Percentiles rank a stretch among this genome's conserved stretches.
Conservation (phyloP, 2,888 invertebrate genomes). For the Cecidostiba fungosa region DNA sequence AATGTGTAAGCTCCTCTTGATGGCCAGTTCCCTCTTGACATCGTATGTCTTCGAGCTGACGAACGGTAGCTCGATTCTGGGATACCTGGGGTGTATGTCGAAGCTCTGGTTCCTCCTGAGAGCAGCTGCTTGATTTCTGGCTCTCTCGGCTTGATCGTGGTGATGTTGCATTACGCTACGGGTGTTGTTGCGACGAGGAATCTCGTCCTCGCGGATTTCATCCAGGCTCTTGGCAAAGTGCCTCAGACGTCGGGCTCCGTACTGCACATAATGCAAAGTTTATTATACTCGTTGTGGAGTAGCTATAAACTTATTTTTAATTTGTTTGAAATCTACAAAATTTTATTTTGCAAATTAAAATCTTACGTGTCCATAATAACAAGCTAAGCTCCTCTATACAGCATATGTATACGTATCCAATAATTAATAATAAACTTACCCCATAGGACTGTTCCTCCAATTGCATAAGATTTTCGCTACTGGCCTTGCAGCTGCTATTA, state of each 20-base stretch:
- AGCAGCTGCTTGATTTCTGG: slow-evolving; percentile 45
- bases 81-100: slow-evolving; percentile 69
- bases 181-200: slow-evolving; percentile 58
- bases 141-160: slow-evolving; percentile 24
- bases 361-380: too few relatives aligned
- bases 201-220: slow-evolving; percentile 74
- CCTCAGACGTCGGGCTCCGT: slow-evolving; percentile 56
- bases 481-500: slow-evolving; percentile 52
- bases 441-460: slow-evolving; percentile 74
- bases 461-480: slow-evolving; percentile 74
- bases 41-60: slow-evolving; percentile 75
- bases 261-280: background rate
- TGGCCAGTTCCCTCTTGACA: slow-evolving; percentile 68
- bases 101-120: slow-evolving; percentile 77
- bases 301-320: too few relatives aligned
- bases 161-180: slow-evolving; percentile 48
- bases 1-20: slow-evolving; percentile 45
- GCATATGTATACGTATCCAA: too few relatives aligned
- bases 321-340: too few relatives aligned
- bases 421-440: slow-evolving; percentile 53
- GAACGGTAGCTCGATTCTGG: slow-evolving; percentile 62
- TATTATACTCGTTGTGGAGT: background rate
- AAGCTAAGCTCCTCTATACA: too few relatives aligned
- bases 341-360: too few relatives aligned
- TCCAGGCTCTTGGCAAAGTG: slow-evolving; percentile 75